Conservation (phyloP, 2,888 invertebrate genomes). For the Nephrotoma appendiculata region DNA sequence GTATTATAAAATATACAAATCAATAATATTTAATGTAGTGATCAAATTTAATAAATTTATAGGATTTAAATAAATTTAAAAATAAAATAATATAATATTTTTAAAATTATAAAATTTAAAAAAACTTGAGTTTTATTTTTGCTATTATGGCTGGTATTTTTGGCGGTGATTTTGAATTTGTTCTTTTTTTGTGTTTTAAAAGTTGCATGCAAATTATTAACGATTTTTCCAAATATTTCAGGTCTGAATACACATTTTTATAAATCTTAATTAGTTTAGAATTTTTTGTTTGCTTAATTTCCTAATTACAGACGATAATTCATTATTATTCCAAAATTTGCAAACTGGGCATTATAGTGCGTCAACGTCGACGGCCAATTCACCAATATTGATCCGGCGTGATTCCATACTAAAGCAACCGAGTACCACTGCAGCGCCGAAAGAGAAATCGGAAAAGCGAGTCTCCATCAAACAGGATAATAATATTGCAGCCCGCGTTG, state of each 20-base stretch:
- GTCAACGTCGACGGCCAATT: slow-evolving; percentile 11
- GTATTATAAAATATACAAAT: neutral
- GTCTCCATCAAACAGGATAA: slow-evolving; percentile 27
- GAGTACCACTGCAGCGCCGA: slow-evolving; percentile 9
- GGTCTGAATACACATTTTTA: neutral
- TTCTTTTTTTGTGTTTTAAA: neutral
- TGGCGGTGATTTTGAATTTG: neutral
- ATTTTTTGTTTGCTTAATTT: neutral
- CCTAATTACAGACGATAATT: slow-evolving; percentile 6
- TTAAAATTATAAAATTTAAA: neutral
- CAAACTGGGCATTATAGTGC: slow-evolving; percentile 2
- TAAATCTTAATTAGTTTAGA: neutral
- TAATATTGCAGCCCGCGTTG: slow-evolving; percentile 21
- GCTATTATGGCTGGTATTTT: neutral
- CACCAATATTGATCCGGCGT: slow-evolving; percentile 22
- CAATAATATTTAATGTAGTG: neutral
- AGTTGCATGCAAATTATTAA: neutral
- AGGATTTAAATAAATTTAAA: neutral
- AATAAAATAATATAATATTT: neutral
- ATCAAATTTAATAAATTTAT: neutral
- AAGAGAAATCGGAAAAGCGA: slow-evolving; percentile 22
- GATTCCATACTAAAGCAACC: slow-evolving; percentile 31
- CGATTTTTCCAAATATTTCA: neutral
- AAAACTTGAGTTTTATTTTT: neutral
- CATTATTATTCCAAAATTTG: slow-evolving; percentile 12